phyloP scores from a whole-genome alignment of 2,797 vertebrate species.

The Fringilla coelebs region DNA sequence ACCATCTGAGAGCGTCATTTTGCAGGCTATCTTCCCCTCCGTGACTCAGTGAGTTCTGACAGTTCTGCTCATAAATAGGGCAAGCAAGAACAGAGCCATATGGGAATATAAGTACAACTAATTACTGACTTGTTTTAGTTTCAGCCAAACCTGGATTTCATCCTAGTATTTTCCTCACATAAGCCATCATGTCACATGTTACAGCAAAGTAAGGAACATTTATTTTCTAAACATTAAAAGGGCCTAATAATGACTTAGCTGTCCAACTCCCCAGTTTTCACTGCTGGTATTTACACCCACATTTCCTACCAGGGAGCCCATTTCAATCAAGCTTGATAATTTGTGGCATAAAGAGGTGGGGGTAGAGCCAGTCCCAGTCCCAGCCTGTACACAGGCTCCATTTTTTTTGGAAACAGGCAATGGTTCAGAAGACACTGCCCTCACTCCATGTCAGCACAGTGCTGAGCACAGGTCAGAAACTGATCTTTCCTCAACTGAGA shows the following conservation, averaged over 20 bases:
- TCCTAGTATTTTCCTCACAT: constrained; percentile 31
- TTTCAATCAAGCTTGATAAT: not conserved
- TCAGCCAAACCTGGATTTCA: constrained; percentile 29
- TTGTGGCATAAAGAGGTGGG: not conserved
- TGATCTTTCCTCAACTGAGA: not conserved
- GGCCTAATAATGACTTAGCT: not conserved
- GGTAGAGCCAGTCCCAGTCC: not conserved
- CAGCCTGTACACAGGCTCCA: not conserved
- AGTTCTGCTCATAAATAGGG: not conserved
- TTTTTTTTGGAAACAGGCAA: not conserved
- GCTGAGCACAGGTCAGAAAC: not conserved
- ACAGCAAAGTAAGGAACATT: not conserved
- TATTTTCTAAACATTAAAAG: not conserved
- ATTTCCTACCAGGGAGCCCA: not conserved
- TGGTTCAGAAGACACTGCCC: not conserved
- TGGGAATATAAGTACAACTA: constrained; percentile 30
- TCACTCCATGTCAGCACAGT: not conserved
- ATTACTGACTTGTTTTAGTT: constrained; percentile 30
- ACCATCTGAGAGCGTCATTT: not conserved
- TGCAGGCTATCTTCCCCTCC: not conserved
- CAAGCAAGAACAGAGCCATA: constrained; percentile 8
- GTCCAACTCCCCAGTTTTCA: not conserved
- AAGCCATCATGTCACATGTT: not conserved
- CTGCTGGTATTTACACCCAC: not conserved
- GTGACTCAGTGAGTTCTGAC: not conserved